Evolutionary conservation across 2,113 vertebrate species (phyloP), one percentile per base, ranked within the genome.

Genomic region (Phylloscopus trochiloides): DNA sequence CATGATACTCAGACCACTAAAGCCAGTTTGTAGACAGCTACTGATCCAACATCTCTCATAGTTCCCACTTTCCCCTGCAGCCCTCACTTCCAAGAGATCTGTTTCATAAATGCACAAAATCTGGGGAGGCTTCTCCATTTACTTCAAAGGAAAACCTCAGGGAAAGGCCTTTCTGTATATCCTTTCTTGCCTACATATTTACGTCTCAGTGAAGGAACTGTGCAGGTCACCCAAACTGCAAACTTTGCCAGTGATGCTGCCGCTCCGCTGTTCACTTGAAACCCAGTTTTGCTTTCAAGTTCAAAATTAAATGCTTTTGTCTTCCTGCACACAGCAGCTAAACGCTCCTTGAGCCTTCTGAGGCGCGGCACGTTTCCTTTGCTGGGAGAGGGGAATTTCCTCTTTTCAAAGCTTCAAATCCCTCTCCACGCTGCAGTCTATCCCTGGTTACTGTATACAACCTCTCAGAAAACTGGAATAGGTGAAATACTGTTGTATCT

Each of bases 211-310:
- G 31, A 83, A 77, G 45, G 55, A 65, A 48, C 22, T 3, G 16
- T 15, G 17, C 22, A 47, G 32, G 36, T 65, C 57, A 38, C 75
- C 36, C 58, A 31, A 50, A 31, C 5, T 1, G 1, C 31, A 20
- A 59, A 55, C 59, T 48, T 57, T 3, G 9, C 65, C n/a, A 45
- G 3, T 42, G 17, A 19, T 1, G 0, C 48, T 48, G 65, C 66
- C 50, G 29, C 67, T 74, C 32, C 48, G 9, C 19, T 17, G 29
- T 52, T 92, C 25, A 4, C 72, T 57, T 77, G 66, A 93, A 93
- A 92, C 8, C 1, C 7, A 52, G 57, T 96, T 70, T 96, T 93
- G 50, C 94, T 95, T 97, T 96, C 95, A 93, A 71, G 83, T 88
- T 94, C 65, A 58, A 61, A 52, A 59, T 24, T 31, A 88, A 77